These are phyloP conservation scores for Autographa gamma DNA, from an alignment of 2,888 invertebrate species.

Conservation along the genomic window DNA sequence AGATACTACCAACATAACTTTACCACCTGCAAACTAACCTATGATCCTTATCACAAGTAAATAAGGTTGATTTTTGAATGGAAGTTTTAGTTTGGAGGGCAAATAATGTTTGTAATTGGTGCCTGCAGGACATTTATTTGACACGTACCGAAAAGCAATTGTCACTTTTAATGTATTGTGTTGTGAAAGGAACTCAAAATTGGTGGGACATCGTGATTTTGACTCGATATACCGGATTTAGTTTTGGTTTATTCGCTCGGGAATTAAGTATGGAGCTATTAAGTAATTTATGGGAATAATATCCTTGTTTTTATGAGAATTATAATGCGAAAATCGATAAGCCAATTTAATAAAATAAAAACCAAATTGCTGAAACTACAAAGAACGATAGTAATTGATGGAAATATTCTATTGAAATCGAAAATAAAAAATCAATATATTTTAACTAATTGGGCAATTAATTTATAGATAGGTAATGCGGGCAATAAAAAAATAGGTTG, in stretches of 20 bases:
- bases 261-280: background rate
- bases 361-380: too few relatives aligned
- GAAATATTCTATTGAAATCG: too few relatives aligned
- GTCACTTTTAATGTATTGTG: constrained; percentile 71
- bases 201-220: constrained; percentile 77
- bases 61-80: constrained; percentile 55
- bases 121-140: constrained; percentile 81
- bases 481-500: too few relatives aligned
- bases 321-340: background rate
- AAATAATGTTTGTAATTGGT: constrained; percentile 60
- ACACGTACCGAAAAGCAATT: constrained; percentile 81
- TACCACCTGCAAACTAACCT: background rate
- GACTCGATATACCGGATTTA: constrained; percentile 72
- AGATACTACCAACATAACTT: constrained; percentile 51
- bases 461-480: too few relatives aligned
- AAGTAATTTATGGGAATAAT: constrained; percentile 1
- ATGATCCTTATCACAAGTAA: background rate
- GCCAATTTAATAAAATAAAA: background rate
- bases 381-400: too few relatives aligned
- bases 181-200: constrained; percentile 66
- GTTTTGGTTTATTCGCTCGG: constrained; percentile 50
- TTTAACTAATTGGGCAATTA: too few relatives aligned
- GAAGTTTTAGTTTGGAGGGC: constrained; percentile 9
- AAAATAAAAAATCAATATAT: too few relatives aligned
- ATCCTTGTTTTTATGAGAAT: background rate